Base-by-base conservation (phyloP, 2,797 vertebrate species). In the Synaphobranchus kaupii region DNA sequence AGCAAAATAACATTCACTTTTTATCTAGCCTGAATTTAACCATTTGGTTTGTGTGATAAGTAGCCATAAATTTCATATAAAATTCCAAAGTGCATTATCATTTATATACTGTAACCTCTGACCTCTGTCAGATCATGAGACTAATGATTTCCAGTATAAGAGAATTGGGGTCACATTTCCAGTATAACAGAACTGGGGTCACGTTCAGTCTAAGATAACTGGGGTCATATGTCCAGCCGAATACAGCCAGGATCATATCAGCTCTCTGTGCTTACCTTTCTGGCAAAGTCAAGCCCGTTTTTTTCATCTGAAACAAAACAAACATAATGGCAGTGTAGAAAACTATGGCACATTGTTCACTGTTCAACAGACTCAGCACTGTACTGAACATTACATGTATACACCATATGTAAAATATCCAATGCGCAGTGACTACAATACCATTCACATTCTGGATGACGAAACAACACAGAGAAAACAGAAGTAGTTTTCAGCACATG, bases 281-380 rank as follows among this genome's bases (percentile, higher is more conserved):
- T 97, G 89, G 93, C 96, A 95, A 98, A 99, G 93, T 97, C 95
- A 88, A 98, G 94, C 89, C 97, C 96, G 86, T 98, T 98, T 91
- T 96, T 97, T 90, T 98, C 98, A 94, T 71, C 86, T 87, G 66
- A 66, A 71, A 39, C 28, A 66, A 82, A 86, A 83, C 10, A 28
- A 84, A 87, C 48, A 87, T 13, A n/a, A 68, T 68, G 66, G 4
- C n/a, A 28, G 60, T 63, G 60, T 22, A 63, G 20, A 63, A 63
- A 63, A 25, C 60, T 63, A 63, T 8, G n/a, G 66, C 66, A 68
- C 66, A 76, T 4, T 4, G 71, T 76, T 17, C 71, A 76, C 71
- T 76, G 31, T 39, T 17, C 71, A 34, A 13, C 71, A 76, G 34
- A 76, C 31, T 76, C 31, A 31, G 4, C 17, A 17, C 60, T 63